Conservation (phyloP, 2,113 vertebrate species). For the Cynopterus brachyotis region DNA sequence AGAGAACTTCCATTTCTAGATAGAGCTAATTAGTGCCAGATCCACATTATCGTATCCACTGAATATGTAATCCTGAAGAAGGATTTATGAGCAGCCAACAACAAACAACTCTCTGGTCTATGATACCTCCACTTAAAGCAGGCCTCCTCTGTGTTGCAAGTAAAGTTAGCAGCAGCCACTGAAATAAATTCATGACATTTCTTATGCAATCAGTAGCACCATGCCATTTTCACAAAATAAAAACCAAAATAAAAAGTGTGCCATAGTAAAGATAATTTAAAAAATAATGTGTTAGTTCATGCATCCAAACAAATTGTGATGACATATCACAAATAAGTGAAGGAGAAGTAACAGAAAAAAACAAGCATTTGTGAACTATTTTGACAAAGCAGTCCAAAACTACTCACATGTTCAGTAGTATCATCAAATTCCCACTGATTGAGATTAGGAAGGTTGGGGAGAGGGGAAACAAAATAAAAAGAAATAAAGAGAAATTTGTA, state of each 20-base stretch:
- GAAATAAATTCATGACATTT: slow-evolving; percentile 40
- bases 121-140: neutral
- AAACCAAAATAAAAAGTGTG: neutral
- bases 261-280: slow-evolving; percentile 30
- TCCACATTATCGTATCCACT: neutral
- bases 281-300: slow-evolving; percentile 80
- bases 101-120: neutral
- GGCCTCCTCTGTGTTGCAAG: neutral
- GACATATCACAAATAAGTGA: neutral
- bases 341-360: slow-evolving; percentile 46
- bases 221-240: slow-evolving; percentile 71
- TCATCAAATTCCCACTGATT: slow-evolving; percentile 99
- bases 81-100: neutral
- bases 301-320: slow-evolving; percentile 76
- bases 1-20: neutral
- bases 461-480: slow-evolving; percentile 85
- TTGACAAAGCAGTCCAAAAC: slow-evolving; percentile 66
- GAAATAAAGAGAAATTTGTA: slow-evolving; percentile 81
- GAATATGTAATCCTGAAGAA: neutral
- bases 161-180: slow-evolving; percentile 78
- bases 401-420: slow-evolving; percentile 99
- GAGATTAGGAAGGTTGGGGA: slow-evolving; percentile 80
- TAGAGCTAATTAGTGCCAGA: neutral
- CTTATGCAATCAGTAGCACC: slow-evolving; percentile 54
- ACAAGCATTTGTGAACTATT: slow-evolving; percentile 59